phyloP scores from a whole-genome alignment of 2,888 invertebrate species.

The Ligdia adustata region DNA sequence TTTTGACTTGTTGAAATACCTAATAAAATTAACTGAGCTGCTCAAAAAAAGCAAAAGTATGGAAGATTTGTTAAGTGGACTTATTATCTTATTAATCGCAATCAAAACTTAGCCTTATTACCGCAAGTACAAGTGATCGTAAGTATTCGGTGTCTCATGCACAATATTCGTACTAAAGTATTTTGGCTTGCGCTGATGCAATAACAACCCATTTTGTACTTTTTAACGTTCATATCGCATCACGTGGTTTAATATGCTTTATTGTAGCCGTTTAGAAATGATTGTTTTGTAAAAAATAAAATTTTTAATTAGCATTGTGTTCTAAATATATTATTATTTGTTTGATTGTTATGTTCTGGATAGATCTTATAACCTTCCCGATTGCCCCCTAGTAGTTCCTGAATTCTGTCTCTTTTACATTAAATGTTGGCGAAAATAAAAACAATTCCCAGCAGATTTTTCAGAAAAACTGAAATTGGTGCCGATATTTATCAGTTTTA shows the following conservation, averaged over 20 bases:
- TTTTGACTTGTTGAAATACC: too few species aligned
- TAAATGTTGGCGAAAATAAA: too few species aligned
- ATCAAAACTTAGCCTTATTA: too few species aligned
- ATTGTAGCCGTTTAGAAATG: conserved; percentile 60
- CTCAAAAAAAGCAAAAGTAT: too few species aligned
- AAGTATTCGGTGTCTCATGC: conserved; percentile 1
- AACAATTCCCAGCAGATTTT: too few species aligned
- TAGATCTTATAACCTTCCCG: neutral
- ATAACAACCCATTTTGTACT: conserved; percentile 45
- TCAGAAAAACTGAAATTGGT: too few species aligned
- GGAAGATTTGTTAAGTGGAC: too few species aligned
- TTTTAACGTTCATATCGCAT: conserved; percentile 46
- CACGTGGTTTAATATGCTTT: conserved; percentile 56
- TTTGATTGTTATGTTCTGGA: conserved; percentile 1
- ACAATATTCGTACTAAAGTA: conserved; percentile 39
- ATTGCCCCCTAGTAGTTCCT: too few species aligned
- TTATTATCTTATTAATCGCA: too few species aligned
- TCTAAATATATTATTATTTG: conserved; percentile 43
- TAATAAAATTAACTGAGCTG: too few species aligned
- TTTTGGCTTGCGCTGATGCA: conserved; percentile 48
- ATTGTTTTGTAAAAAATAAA: conserved; percentile 60
- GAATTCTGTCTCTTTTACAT: neutral
- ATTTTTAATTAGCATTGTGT: conserved; percentile 62
- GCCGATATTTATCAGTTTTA: too few species aligned
- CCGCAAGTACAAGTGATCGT: too few species aligned